Conservation (phyloP, 1,140 invertebrate genomes). For the Popillia japonica region DNA sequence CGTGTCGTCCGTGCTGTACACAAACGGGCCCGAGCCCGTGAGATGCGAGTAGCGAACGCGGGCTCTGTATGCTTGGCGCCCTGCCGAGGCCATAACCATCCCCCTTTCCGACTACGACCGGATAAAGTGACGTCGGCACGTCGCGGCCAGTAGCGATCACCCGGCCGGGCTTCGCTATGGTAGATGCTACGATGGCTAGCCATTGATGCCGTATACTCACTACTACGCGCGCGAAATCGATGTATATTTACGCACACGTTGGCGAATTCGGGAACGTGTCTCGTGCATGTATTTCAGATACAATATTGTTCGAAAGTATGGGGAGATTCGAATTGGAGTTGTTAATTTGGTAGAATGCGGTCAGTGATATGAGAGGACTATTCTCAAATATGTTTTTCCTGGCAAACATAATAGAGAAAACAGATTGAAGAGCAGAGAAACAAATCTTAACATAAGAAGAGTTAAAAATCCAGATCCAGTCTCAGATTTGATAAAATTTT, state of each 20-base stretch:
- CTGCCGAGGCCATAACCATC: conserved; percentile 13
- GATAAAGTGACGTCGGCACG: conserved; percentile 4
- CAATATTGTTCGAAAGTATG: background rate
- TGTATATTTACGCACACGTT: background rate
- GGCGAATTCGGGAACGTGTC: background rate
- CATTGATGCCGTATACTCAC: background rate
- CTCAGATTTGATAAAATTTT: no score
- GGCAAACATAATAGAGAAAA: no score
- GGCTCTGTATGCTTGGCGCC: conserved; percentile 1
- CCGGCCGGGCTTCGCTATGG: background rate
- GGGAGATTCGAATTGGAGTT: no score
- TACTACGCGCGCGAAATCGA: background rate
- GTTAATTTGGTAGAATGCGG: no score
- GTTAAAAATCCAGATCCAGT: no score
- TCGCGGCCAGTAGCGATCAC: background rate
- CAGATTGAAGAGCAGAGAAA: no score
- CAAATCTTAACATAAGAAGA: no score
- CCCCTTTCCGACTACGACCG: background rate
- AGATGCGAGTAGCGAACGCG: conserved; percentile 1
- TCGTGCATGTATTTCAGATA: background rate
- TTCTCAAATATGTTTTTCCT: no score
- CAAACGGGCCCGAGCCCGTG: background rate
- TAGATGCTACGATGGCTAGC: background rate
- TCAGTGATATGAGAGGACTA: no score
- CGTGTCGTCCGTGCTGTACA: background rate